phyloP scores from a whole-genome alignment of 2,797 vertebrate genomes.

The Tolypeutes matacus region DNA sequence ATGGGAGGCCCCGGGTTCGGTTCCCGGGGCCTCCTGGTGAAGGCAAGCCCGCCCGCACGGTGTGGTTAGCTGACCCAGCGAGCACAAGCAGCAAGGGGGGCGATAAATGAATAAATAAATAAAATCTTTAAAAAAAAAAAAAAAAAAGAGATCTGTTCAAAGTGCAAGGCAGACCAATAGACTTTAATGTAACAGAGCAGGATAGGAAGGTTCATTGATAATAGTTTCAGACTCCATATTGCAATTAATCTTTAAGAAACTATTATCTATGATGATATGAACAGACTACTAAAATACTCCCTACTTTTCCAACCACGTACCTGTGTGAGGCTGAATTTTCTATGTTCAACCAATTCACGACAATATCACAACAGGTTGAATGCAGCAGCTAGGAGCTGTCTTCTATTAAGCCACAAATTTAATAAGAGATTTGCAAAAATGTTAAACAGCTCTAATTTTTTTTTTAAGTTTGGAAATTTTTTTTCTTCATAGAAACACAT shows the following conservation, averaged over 20 bases:
- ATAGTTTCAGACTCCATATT: background rate
- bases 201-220: background rate
- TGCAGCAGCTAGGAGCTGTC: background rate
- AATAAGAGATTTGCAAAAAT: background rate
- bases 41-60: too few relatives aligned
- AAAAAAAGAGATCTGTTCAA: too few relatives aligned
- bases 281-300: background rate
- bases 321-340: conserved; percentile 3
- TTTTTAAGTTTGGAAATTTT: background rate
- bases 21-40: too few relatives aligned
- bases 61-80: too few relatives aligned
- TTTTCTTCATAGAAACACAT: background rate
- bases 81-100: too few relatives aligned
- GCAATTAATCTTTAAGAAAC: too few relatives aligned
- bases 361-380: background rate
- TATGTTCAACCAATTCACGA: background rate
- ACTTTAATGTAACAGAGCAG: background rate
- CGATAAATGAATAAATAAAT: too few relatives aligned
- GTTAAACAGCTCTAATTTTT: background rate
- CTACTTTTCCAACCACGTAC: background rate
- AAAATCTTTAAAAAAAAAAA: too few relatives aligned
- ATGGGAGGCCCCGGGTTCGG: too few relatives aligned
- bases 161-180: background rate
- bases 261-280: background rate
- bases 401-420: background rate